Percentiles rank a stretch among this genome's conserved stretches.
Evolutionary conservation across 2,113 vertebrate genomes (phyloP).

Genomic region (Sinocyclocheilus maitianheensis): DNA sequence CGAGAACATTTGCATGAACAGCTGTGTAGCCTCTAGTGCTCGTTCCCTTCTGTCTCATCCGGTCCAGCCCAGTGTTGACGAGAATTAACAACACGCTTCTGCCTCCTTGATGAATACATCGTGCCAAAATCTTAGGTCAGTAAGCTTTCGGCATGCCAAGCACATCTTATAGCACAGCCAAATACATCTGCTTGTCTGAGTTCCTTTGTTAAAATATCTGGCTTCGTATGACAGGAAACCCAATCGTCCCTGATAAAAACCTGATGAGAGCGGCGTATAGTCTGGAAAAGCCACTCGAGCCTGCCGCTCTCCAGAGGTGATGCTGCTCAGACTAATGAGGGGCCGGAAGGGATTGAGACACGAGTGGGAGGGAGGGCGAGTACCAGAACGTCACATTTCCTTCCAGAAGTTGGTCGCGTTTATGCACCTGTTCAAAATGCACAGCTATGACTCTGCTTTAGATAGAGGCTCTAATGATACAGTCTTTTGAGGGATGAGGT

Average conservation of each 20-base stretch:
- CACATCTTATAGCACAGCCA: conserved; percentile 6
- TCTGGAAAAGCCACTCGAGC: background rate
- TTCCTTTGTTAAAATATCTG: conserved; percentile 3
- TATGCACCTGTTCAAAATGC: conserved; percentile 34
- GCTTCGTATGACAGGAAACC: background rate
- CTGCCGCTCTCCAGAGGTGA: background rate
- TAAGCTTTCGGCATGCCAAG: conserved; percentile 49
- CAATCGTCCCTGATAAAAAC: background rate
- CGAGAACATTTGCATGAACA: conserved; percentile 54
- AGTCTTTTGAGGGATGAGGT: conserved; percentile 24
- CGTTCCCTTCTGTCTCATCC: conserved; percentile 41
- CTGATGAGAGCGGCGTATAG: background rate
- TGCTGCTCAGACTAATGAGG: conserved; percentile 51
- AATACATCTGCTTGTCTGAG: background rate
- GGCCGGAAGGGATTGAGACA: conserved; percentile 38
- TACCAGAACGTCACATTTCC: conserved; percentile 13
- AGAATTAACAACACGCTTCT: conserved; percentile 48
- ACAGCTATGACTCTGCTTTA: background rate
- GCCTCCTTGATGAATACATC: conserved; percentile 44
- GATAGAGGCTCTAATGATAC: conserved; percentile 46
- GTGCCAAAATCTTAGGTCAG: conserved; percentile 52
- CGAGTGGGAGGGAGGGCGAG: conserved; percentile 2
- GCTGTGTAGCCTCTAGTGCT: conserved; percentile 54
- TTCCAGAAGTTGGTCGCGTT: conserved; percentile 33
- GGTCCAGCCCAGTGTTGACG: conserved; percentile 19